Percentiles rank a stretch among this genome's conserved stretches.
Conservation (phyloP, 2,888 invertebrate genomes). For the Papilio gigon region DNA sequence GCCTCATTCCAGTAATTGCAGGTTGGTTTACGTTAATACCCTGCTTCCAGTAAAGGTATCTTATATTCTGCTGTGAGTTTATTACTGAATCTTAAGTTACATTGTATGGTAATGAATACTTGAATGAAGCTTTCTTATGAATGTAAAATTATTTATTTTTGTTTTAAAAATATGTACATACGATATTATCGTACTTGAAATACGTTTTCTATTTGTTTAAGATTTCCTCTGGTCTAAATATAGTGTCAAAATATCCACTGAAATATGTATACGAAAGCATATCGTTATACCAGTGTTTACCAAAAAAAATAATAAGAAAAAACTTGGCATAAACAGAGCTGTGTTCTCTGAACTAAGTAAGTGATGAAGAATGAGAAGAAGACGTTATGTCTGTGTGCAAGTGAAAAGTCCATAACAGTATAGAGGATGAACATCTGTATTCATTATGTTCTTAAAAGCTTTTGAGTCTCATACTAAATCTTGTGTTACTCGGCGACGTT, state of each 20-base stretch:
- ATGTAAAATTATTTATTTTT: background rate
- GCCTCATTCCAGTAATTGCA: constrained; percentile 16
- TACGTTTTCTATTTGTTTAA: too few species aligned
- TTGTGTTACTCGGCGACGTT: background rate
- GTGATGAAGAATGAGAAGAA: too few species aligned
- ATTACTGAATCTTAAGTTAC: background rate
- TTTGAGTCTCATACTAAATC: constrained; percentile 4
- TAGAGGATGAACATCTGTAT: background rate
- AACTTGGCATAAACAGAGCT: too few species aligned
- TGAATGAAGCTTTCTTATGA: background rate
- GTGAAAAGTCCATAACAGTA: background rate
- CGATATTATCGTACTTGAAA: too few species aligned
- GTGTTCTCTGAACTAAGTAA: too few species aligned
- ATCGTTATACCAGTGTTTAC: too few species aligned
- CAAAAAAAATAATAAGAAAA: too few species aligned
- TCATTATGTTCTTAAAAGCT: background rate
- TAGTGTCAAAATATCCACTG: too few species aligned
- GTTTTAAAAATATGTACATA: too few species aligned
- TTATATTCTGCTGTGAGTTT: constrained; percentile 1
- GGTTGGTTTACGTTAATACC: constrained; percentile 22
- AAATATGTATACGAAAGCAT: too few species aligned
- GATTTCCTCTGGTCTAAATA: too few species aligned
- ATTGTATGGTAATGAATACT: background rate
- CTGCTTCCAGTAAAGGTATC: constrained; percentile 18
- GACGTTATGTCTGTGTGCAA: too few species aligned